phyloP scores from a whole-genome alignment of 2,113 vertebrate genomes.

The Gallinago paraguaiae region DNA sequence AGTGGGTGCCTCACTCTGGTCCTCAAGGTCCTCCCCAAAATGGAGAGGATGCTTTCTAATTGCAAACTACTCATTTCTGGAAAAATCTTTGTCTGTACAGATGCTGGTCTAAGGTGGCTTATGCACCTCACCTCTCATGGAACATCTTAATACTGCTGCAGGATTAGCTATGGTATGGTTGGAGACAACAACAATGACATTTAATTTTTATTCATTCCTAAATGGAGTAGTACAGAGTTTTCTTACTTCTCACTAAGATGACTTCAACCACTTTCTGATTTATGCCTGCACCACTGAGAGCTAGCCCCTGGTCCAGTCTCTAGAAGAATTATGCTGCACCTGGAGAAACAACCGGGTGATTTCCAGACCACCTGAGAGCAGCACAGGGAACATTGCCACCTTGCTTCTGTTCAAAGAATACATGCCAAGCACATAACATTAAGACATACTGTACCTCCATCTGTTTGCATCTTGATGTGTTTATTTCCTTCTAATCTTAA shows the following conservation, averaged over 20 bases:
- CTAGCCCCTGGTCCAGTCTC: neutral
- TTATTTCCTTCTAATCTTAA: constrained; percentile 75
- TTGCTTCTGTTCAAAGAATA: neutral
- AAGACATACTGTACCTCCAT: constrained; percentile 71
- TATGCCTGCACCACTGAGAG: neutral
- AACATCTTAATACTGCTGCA: neutral
- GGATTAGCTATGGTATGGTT: neutral
- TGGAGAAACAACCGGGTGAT: neutral
- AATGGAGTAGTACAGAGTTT: neutral
- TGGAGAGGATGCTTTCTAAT: neutral
- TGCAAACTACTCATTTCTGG: neutral
- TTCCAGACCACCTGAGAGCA: neutral
- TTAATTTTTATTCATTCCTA: neutral
- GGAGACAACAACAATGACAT: neutral
- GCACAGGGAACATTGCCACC: neutral
- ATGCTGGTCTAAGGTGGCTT: neutral
- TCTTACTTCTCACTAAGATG: neutral
- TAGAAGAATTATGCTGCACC: neutral
- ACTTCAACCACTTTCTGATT: neutral
- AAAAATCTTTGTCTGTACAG: neutral
- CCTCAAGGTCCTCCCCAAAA: neutral
- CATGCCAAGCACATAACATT: neutral
- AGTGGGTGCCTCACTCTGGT: neutral
- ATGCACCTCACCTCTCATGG: neutral
- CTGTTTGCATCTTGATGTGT: constrained; percentile 22